Evolutionary conservation across 1,140 invertebrate species (phyloP), one percentile per base, ranked within the genome.

Genomic region (Drosophila arizonae): DNA sequence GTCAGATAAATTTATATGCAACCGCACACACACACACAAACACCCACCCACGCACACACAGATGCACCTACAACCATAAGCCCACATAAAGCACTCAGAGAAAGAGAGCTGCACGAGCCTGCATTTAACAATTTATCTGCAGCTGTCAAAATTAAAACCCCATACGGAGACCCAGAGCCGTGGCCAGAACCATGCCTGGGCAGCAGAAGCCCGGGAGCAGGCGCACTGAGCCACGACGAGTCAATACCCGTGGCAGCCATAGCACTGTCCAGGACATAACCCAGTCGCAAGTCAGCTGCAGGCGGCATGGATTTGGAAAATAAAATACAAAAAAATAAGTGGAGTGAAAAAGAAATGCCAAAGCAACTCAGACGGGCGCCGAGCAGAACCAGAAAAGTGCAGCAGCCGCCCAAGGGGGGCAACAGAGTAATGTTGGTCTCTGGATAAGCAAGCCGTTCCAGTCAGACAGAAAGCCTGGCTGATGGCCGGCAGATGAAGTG

Each of bases 61-160:
- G 36, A 48, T 69, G 73, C 78, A 86, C 72, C 82, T 78, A 87
- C 82, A 86, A 65, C 65, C 79, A 55, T 82, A 86, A 86, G 84
- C 81, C 76, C 79, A 87, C 82, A 86, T 87, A 86, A 86, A 86
- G 81, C 81, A 86, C 81, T 86, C 81, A 79, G 76, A 75, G 17
- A 17, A 21, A 45, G 82, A 46, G 82, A 87, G 72, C 79, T 73
- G 81, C 76, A 68, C 78, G 84, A 65, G 82, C 79, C 86, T 90
- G 86, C 86, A 90, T 90, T 90, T 90, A 90, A 90, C 86, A 90
- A 90, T 90, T 90, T 90, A 90, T 90, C 86, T 90, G 81, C 86
- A 90, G 86, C 86, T 90, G 86, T 90, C 86, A 90, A 90, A 90
- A 90, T 90, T 90, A 90, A 90, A 90, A 90, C 86, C 86, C 82